phyloP scores from a whole-genome alignment of 2,113 vertebrate genomes.

The Emydocephalus ijimae region DNA sequence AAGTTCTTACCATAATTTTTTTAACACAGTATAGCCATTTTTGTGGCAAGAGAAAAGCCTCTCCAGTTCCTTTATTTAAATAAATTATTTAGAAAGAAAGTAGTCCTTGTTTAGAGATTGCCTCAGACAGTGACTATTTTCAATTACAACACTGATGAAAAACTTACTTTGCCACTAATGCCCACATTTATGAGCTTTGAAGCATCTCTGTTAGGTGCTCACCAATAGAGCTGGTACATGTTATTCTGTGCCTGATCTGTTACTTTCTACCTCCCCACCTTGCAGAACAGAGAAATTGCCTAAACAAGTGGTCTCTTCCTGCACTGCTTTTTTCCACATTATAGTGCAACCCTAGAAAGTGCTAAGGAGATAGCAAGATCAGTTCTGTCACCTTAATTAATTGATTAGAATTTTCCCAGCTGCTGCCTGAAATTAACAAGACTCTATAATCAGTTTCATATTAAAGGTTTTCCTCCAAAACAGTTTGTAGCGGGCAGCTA shows the following conservation, averaged over 20 bases:
- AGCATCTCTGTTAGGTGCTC: not conserved
- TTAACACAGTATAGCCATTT: not conserved
- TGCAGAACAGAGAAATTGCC: not conserved
- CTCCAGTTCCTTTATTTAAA: not conserved
- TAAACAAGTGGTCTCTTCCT: not conserved
- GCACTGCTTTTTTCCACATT: not conserved
- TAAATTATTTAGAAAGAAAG: not conserved
- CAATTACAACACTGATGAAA: not conserved
- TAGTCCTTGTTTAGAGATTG: not conserved
- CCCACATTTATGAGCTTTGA: not conserved
- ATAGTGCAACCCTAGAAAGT: not conserved
- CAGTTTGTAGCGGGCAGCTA: not conserved
- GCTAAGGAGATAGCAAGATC: not conserved
- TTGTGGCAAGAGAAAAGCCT: not conserved
- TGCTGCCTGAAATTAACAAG: not conserved
- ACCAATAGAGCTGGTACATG: not conserved
- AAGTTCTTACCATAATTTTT: not conserved
- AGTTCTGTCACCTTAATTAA: not conserved
- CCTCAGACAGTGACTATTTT: not conserved
- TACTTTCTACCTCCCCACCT: not conserved
- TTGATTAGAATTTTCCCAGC: not conserved
- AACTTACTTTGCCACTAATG: not conserved
- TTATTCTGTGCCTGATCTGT: not conserved
- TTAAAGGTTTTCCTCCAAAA: not conserved
- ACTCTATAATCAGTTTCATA: not conserved